Conservation (phyloP, 2,797 vertebrate species). For the Hafferia zeledoni region DNA sequence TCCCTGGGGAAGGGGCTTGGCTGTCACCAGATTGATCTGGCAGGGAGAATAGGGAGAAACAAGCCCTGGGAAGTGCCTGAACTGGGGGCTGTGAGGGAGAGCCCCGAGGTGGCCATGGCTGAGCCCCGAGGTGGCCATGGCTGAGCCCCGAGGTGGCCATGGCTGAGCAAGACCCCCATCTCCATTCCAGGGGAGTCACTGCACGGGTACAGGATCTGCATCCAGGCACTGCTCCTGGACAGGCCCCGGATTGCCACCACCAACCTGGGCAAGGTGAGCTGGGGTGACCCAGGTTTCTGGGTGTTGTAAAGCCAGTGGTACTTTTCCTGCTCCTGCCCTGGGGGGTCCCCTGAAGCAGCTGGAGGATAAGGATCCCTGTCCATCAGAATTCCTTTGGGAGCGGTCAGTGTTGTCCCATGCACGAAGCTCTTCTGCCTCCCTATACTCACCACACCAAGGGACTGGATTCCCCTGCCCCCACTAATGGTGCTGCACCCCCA, state of each 20-base stretch:
- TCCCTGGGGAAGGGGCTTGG: neutral
- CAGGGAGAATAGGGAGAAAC: too few species aligned
- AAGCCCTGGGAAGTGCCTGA: accelerated
- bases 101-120: accelerated
- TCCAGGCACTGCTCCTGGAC: conserved; percentile 91
- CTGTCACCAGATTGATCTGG: neutral
- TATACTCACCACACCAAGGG: accelerated
- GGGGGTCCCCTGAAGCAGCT: accelerated
- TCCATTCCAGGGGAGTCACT: conserved; percentile 84
- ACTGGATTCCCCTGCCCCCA: neutral
- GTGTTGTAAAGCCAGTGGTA: accelerated
- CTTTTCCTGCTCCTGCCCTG: accelerated
- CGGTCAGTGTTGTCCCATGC: accelerated
- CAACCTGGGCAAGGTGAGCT: conserved; percentile 87
- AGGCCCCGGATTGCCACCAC: conserved; percentile 87
- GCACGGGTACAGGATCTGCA: conserved; percentile 95
- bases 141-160: accelerated
- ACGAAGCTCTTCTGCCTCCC: neutral
- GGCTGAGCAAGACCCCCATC: neutral
- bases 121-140: accelerated
- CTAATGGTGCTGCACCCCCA: too few species aligned
- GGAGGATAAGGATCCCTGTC: neutral
- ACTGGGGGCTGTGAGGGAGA: neutral
- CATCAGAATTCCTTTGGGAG: neutral
- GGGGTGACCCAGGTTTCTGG: accelerated